Evolutionary conservation across 2,113 vertebrate species (phyloP), one percentile per base, ranked within the genome.

Genomic region (Burhinus oedicnemus): DNA sequence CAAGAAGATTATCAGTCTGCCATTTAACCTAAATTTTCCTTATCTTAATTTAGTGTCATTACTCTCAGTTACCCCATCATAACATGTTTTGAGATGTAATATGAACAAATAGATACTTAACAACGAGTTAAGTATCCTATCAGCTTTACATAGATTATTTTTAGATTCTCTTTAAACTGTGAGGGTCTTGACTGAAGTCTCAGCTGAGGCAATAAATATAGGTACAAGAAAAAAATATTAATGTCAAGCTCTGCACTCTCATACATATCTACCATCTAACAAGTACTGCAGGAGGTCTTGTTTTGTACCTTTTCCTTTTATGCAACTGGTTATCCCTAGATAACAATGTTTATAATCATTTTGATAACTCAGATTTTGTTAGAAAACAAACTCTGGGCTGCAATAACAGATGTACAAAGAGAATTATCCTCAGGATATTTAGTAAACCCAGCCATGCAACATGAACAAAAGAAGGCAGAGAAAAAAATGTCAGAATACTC

Each of bases 11-110:
- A 93, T 62, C 72, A 83, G 45, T 57, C 45, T 54, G 32, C 58
- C 90, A 74, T 90, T 91, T 90, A 94, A 70, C 32, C n/a, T 91
- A 72, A 80, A 68, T 95, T 83, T 89, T 95, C 34, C 38, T 51
- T 49, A 69, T 69, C 15, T 36, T 84, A 87, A 78, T 89, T 89
- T 87, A 58, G 23, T 83, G 55, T 68, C 40, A 83, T 92, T 90
- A 83, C 19, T 83, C 69, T 91, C 76, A 83, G 80, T 89, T 87
- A 91, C 47, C 22, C 42, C 55, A 87, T 89, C 72, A 78, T 71
- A 94, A 92, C 60, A 89, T 71, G 34, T 95, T 96, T 83, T 91
- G 89, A 95, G 77, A 81, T 87, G 51, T 47, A 94, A 84, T 55
- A 75, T 47, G 83, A 92, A 80, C 64, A 89, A 83, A 90, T 62